phyloP scores from a whole-genome alignment of 1,140 invertebrate genomes.

The Alviniconcha marisindica region DNA sequence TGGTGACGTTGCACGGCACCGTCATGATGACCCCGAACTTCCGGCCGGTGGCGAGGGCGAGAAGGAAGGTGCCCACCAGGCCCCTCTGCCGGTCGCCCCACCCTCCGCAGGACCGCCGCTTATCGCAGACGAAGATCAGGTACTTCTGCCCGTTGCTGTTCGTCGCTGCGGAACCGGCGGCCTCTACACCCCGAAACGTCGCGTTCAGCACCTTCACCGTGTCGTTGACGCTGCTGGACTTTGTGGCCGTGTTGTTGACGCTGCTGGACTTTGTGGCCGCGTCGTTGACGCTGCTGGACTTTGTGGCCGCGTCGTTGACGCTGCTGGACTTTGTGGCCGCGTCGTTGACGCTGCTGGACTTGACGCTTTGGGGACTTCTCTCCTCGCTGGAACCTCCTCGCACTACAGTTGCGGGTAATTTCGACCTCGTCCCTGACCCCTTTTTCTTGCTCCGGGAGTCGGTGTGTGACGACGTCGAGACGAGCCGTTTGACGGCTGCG shows the following conservation, averaged over 20 bases:
- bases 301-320: too few species aligned
- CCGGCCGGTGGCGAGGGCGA: slow-evolving; percentile 46
- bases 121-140: slow-evolving; percentile 53
- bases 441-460: not conserved
- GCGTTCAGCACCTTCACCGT: not conserved
- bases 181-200: not conserved
- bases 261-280: too few species aligned
- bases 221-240: too few species aligned
- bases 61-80: slow-evolving; percentile 48
- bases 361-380: too few species aligned
- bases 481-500: not conserved
- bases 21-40: slow-evolving; percentile 52
- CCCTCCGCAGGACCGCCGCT: slow-evolving; percentile 48
- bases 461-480: not conserved
- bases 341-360: too few species aligned
- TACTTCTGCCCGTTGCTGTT: slow-evolving; percentile 2
- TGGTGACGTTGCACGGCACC: slow-evolving; percentile 49
- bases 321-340: too few species aligned
- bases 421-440: too few species aligned
- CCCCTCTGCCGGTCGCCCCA: slow-evolving; percentile 59
- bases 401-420: too few species aligned
- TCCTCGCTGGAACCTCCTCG: too few species aligned
- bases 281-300: too few species aligned
- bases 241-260: too few species aligned
- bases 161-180: not conserved